These are phyloP conservation scores for Recurvirostra avosetta DNA, from an alignment of 2,113 vertebrate genomes.

Conservation along the genomic window DNA sequence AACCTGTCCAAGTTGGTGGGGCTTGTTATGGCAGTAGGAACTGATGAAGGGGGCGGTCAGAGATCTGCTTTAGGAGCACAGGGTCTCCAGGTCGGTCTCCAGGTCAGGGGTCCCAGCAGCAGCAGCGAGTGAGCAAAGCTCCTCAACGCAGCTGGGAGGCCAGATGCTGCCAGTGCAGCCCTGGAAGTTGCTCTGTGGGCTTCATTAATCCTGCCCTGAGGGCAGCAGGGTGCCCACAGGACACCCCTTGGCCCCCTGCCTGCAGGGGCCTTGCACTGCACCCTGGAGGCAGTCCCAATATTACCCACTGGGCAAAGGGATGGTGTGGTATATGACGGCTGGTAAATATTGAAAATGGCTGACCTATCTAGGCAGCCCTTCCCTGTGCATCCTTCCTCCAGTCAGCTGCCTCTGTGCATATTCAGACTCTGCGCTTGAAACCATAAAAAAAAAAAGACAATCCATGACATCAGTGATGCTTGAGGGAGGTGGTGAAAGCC, in stretches of 20 bases:
- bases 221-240: not conserved
- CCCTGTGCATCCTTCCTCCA: not conserved
- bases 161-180: not conserved
- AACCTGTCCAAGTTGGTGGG: not conserved
- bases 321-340: not conserved
- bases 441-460: not conserved
- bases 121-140: not conserved
- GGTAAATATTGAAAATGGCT: not conserved
- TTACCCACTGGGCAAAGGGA: not conserved
- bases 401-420: not conserved
- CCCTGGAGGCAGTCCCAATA: not conserved
- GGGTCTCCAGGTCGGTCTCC: no score
- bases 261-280: rapidly evolving
- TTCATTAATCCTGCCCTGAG: not conserved
- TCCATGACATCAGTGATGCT: not conserved
- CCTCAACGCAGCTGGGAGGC: rapidly evolving
- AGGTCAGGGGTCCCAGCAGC: rapidly evolving
- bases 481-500: not conserved
- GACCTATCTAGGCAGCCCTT: not conserved
- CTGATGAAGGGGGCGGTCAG: not conserved
- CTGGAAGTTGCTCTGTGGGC: not conserved
- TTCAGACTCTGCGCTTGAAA: not conserved
- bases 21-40: not conserved
- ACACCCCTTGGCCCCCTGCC: not conserved
- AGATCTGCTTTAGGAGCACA: not conserved